Evolutionary conservation across 92 coral and sea anemone genomes (phyloP), one percentile per base, ranked within the genome.

Genomic region (Micromussa lordhowensis): DNA sequence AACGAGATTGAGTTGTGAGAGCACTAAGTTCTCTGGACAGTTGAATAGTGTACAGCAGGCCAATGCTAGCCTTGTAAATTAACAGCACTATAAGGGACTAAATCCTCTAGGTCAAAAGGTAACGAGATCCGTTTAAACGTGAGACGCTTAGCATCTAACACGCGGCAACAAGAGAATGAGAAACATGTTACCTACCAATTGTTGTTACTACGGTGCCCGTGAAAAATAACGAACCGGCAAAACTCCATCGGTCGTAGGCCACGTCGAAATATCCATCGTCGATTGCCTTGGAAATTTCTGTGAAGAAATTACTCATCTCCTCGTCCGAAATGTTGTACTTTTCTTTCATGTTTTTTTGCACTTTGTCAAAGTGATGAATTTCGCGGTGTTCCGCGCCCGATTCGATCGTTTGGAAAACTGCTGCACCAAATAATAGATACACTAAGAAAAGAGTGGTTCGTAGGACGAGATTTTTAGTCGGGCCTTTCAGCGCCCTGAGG

Each of bases 161-260:
- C 48, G 78, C 49, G 49, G 28, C 51, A 73, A 73, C 16, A 73
- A 0, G 12, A 34, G 44, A 73, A 22, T 73, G 53, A 66, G 69
- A 26, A 2, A 11, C 57, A 68, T 82, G 18, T 68, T n/a, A 91
- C 98, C 93, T 82, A 98, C 99, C 99, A 12, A 98, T 98, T 12
- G 99, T 98, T 0, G 99, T 98, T 0, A 98, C 99, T 0, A 98
- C 99, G 17, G 99, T 98, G 38, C 99, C 99, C 17, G 98, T 96
- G 68, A 98, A 98, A 85, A 98, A 98, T 22, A 98, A 82, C 54
- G 99, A 96, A 0, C 98, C 99, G 63, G 97, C 95, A 68, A 98
- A 98, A 89, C 98, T 96, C 99, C 99, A 98, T 49, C 99, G 90
- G 69, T 98, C 98, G 59, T 94, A 95, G 53, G 94, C 94, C 58